Percentiles rank a stretch among this genome's conserved stretches.
phyloP scores from a whole-genome alignment of 2,888 invertebrate genomes.

The Ferrisia virgata region DNA sequence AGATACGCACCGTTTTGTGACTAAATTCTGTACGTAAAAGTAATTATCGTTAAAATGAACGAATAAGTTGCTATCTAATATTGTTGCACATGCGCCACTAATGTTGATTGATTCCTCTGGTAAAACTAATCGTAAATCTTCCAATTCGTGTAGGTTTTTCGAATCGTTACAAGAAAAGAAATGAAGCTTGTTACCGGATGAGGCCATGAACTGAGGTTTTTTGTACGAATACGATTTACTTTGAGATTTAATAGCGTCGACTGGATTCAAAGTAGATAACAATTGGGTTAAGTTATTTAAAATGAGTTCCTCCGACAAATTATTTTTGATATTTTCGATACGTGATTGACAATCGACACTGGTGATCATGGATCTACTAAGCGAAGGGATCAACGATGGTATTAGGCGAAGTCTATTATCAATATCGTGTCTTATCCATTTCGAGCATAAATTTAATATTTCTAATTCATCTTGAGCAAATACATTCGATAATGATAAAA shows the following conservation, averaged over 20 bases:
- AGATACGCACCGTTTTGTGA: conserved; percentile 16
- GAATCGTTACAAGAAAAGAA: background rate
- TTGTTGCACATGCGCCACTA: background rate
- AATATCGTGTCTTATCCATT: background rate
- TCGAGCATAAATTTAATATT: background rate
- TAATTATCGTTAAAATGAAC: background rate
- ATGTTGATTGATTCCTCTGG: background rate
- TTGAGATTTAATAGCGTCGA: background rate
- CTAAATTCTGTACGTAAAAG: conserved; percentile 2
- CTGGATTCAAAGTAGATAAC: background rate
- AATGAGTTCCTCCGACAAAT: background rate
- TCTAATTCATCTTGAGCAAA: background rate
- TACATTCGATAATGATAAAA: background rate
- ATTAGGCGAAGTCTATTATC: background rate
- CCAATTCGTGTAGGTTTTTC: background rate
- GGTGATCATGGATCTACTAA: background rate
- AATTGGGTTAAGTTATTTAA: background rate
- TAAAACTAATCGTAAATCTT: background rate
- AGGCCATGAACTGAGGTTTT: background rate
- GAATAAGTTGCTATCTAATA: background rate
- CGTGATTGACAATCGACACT: background rate
- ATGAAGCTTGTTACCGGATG: background rate
- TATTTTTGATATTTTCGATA: background rate
- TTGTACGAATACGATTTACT: background rate
- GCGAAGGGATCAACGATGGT: background rate